Evolutionary conservation across 30 jellyfish, hydroid and myxozoan genomes (phyloP).

Genomic region (Pelagia noctiluca): DNA sequence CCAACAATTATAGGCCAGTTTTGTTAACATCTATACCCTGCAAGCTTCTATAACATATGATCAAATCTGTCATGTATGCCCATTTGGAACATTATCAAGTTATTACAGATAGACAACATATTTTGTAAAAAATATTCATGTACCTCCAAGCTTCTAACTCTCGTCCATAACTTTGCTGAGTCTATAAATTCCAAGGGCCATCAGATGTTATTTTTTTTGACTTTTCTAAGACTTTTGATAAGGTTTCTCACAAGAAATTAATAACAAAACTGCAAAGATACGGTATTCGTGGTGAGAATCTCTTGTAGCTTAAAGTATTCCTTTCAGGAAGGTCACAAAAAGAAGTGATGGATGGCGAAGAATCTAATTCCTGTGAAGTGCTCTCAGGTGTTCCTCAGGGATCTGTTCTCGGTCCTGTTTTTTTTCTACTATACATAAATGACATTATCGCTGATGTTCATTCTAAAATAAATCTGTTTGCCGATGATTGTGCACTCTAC

Average conservation of each 20-base stretch:
- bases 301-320: slow-evolving; percentile 38
- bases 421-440: slow-evolving; percentile 7
- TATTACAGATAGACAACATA: slow-evolving; percentile 5
- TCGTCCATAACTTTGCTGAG: slow-evolving; percentile 38
- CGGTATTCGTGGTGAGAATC: slow-evolving; percentile 49
- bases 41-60: background rate
- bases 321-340: slow-evolving; percentile 58
- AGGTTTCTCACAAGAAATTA: slow-evolving; percentile 51
- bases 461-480: slow-evolving; percentile 13
- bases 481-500: slow-evolving; percentile 17
- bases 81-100: background rate
- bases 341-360: slow-evolving; percentile 47
- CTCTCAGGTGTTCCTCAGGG: slow-evolving; percentile 19
- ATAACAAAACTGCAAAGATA: slow-evolving; percentile 25
- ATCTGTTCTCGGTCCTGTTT: too few relatives aligned
- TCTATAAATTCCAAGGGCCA: background rate
- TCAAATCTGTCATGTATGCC: background rate
- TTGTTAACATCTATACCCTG: slow-evolving; percentile 3
- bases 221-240: slow-evolving; percentile 58
- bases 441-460: slow-evolving; percentile 12
- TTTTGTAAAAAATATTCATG: slow-evolving; percentile 6
- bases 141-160: slow-evolving; percentile 44
- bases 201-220: slow-evolving; percentile 21
- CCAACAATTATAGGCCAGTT: slow-evolving; percentile 1
- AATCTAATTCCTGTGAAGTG: slow-evolving; percentile 1